Percentiles rank a stretch among this genome's conserved stretches.
These are phyloP conservation scores for Callocephalon fimbriatum DNA, from an alignment of 2,113 vertebrate genomes.

Conservation along the genomic window DNA sequence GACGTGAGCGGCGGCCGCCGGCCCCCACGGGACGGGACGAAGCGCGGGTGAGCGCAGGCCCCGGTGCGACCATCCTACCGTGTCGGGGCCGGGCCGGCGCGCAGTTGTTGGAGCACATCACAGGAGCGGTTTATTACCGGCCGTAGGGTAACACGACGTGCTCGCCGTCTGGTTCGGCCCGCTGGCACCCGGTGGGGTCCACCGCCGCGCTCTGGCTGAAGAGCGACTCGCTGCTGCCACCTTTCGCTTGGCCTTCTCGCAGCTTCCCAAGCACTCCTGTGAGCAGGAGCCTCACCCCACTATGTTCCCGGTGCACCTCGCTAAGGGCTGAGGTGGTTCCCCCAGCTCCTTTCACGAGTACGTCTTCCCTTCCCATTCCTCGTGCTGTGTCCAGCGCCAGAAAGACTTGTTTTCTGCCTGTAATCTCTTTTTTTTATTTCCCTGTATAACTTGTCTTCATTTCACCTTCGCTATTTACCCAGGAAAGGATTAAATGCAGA, in stretches of 20 bases:
- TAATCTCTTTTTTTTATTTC: background rate
- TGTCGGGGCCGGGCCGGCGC: accelerated
- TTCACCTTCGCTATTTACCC: background rate
- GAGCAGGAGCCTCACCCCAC: accelerated
- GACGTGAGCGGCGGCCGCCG: background rate
- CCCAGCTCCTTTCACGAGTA: accelerated
- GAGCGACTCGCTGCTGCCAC: slow-evolving; percentile 79
- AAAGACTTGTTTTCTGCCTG: background rate
- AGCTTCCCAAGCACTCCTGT: background rate
- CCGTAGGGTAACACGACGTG: background rate
- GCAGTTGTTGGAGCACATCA: background rate
- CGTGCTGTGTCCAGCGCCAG: background rate
- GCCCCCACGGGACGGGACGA: background rate
- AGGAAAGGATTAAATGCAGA: background rate
- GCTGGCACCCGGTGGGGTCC: too few species aligned
- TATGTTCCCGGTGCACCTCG: too few species aligned
- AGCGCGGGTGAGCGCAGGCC: background rate
- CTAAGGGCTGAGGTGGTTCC: too few species aligned
- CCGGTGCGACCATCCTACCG: background rate
- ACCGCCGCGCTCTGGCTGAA: background rate
- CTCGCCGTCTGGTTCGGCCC: too few species aligned
- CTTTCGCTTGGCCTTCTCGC: slow-evolving; percentile 65
- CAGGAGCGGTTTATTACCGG: background rate
- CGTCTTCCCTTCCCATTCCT: background rate
- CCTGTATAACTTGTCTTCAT: background rate